Evolutionary conservation across 2,113 vertebrate species (phyloP), one percentile per base, ranked within the genome.

Genomic region (Isichthys henryi): DNA sequence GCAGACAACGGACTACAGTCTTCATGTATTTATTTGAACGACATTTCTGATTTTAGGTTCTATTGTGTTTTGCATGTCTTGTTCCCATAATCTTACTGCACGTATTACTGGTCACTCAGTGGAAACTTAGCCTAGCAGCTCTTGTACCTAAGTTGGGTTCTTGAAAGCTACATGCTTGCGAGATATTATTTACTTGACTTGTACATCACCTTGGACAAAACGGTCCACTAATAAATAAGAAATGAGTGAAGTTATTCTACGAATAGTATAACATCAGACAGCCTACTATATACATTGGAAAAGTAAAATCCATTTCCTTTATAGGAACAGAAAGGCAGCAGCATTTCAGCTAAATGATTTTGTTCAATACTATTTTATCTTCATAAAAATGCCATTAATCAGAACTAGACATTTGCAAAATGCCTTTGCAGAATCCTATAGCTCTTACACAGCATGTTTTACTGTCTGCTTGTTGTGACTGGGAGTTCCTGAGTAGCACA

Each of bases 381-480:
- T 46, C 53, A 88, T 66, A 43, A 62, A 53, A 50, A 45, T 62
- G 49, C 5, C 86, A n/a, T 58, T 45, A 66, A 88, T 66, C 52
- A 88, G 87, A 45, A 62, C 87, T 88, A 66, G 45, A 46, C 87
- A 58, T 88, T n/a, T 88, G 53, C n/a, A 86, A 5, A 86, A 50
- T 31, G 45, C 83, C 43, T 49, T 77, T 77, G 27, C 46, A 86
- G 13, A 53, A 50, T 53, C 62, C 62, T 39, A 50, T 49, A 86
- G 13, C 50, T 86, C n/a, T 27, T 13, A 53, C 4, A 27, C 13
- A 87, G 27, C 50, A 39, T 39, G 50, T 53, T 86, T 45, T 86
- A 23, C 19, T 46, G n/a, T 86, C 45, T 49, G 83, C 83, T 86
- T 49, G n/a, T 86, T 86, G 83, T 86, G 48, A 15, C 11, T 27